Conservation (phyloP, 2,113 vertebrate genomes). For the Mola mola region DNA sequence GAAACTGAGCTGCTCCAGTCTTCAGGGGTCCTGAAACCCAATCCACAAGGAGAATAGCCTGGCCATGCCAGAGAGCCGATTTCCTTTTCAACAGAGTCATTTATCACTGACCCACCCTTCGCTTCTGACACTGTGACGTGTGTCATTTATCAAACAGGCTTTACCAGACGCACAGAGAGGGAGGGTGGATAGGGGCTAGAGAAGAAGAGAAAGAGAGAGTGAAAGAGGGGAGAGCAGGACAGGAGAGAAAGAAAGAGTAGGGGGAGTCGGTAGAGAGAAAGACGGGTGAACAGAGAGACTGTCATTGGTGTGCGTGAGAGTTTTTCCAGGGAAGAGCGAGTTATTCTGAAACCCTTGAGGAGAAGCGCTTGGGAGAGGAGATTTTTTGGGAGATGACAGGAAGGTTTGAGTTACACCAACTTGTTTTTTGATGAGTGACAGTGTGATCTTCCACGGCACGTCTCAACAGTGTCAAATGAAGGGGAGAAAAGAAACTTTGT, state of each 20-base stretch:
- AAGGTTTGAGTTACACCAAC: constrained; percentile 72
- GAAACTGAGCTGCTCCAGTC: constrained; percentile 90
- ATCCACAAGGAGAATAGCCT: constrained; percentile 84
- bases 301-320: constrained; percentile 26
- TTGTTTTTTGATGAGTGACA: constrained; percentile 75
- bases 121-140: constrained; percentile 96
- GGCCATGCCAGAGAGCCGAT: constrained; percentile 97
- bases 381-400: constrained; percentile 70
- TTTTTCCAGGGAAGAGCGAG: constrained; percentile 67
- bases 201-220: constrained; percentile 73
- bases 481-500: constrained; percentile 46
- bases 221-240: constrained; percentile 59
- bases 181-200: constrained; percentile 57
- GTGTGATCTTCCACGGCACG: constrained; percentile 66
- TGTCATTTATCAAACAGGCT: constrained; percentile 99
- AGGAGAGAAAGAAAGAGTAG: constrained; percentile 58
- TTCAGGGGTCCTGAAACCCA: constrained; percentile 86
- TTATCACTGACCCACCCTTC: constrained; percentile 98
- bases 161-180: constrained; percentile 84
- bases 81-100: constrained; percentile 98
- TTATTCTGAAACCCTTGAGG: constrained; percentile 64
- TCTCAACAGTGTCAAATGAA: constrained; percentile 55
- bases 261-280: constrained; percentile 48
- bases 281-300: constrained; percentile 34
- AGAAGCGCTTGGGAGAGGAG: constrained; percentile 60